Base-by-base conservation (phyloP, 2,113 vertebrate species). In the Pitta sordida region DNA sequence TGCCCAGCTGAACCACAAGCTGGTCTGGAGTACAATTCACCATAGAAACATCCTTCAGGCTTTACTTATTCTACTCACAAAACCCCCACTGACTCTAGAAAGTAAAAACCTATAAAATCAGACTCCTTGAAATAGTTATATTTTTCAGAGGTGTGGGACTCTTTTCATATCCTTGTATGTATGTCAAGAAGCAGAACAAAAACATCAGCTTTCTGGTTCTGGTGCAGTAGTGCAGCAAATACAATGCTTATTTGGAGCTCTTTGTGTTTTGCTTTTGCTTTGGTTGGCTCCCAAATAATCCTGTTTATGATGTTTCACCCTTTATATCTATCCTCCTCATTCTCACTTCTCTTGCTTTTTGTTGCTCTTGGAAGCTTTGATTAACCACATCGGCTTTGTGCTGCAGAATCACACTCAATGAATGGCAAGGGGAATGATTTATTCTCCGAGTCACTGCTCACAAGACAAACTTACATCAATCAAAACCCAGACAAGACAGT, bases 391-490 rank as follows among this genome's bases (percentile, higher is more conserved):
- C 0, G 0, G 88, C 88, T 95, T 94, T 97, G 90, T 91, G 92
- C 86, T 70, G 90, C 81, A 76, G 94, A 84, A 91, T 53, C 13
- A 1, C 86, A 68, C 90, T 95, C 90, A 80, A 64, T 94, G 96
- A 95, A 97, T 95, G 88, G 93, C 86, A 91, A 88, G 78, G 43
- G 58, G 88, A 82, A 92, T 95, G 94, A 97, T 96, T 96, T 95
- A 96, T 97, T 97, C 95, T 92, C 93, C 91, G 93, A 97, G 93
- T 87, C 95, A 95, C 88, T 3, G 83, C 93, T 93, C 83, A 87
- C 93, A 96, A 97, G 92, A 96, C 92, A 96, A 96, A 94, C 92
- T 89, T 91, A 77, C 92, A 96, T 97, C 96, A 95, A 97, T 97
- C 95, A 97, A 95, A 94, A 87, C 12, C 27, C 77, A 93, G 88